These are phyloP conservation scores for Babyrousa celebensis DNA, from an alignment of 2,797 vertebrate species.

Conservation along the genomic window DNA sequence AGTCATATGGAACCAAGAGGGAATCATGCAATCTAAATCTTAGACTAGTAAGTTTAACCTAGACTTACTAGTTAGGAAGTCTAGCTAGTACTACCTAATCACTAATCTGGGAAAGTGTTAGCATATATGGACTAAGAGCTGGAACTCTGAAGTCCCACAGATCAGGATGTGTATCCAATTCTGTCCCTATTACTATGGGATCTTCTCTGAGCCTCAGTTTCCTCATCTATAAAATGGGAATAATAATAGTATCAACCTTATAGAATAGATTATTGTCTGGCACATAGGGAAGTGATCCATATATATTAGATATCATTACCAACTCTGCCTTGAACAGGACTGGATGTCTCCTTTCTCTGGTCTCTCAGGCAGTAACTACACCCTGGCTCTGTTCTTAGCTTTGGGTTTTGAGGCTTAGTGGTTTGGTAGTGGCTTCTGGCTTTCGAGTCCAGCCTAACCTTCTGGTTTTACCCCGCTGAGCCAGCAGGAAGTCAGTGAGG, in stretches of 20 bases:
- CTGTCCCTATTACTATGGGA: slow-evolving; percentile 31
- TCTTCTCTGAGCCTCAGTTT: slow-evolving; percentile 10
- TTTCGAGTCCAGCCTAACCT: slow-evolving; percentile 31
- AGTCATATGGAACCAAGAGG: slow-evolving; percentile 13
- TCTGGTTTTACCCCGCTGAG: slow-evolving; percentile 57
- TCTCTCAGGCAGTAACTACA: slow-evolving; percentile 21
- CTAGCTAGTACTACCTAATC: slow-evolving; percentile 26
- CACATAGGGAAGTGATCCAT: slow-evolving; percentile 7
- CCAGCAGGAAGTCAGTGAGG: slow-evolving; percentile 15
- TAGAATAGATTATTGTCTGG: slow-evolving; percentile 43
- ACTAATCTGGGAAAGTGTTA: slow-evolving; percentile 8
- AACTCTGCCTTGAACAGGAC: not conserved
- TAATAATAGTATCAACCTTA: slow-evolving; percentile 18
- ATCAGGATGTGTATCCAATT: slow-evolving; percentile 51
- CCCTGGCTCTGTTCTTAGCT: slow-evolving; percentile 55
- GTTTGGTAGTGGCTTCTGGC: slow-evolving; percentile 69
- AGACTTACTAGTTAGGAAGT: no score
- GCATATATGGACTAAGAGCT: not conserved
- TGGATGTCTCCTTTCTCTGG: not conserved
- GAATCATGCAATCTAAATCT: not conserved
- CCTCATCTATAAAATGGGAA: slow-evolving; percentile 61
- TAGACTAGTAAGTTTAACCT: no score
- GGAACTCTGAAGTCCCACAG: slow-evolving; percentile 49
- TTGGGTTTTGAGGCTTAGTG: slow-evolving; percentile 70
- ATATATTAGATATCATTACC: slow-evolving; percentile 31